Evolutionary conservation across 2,797 vertebrate species (phyloP), one percentile per base, ranked within the genome.

Genomic region (Ispidina picta): DNA sequence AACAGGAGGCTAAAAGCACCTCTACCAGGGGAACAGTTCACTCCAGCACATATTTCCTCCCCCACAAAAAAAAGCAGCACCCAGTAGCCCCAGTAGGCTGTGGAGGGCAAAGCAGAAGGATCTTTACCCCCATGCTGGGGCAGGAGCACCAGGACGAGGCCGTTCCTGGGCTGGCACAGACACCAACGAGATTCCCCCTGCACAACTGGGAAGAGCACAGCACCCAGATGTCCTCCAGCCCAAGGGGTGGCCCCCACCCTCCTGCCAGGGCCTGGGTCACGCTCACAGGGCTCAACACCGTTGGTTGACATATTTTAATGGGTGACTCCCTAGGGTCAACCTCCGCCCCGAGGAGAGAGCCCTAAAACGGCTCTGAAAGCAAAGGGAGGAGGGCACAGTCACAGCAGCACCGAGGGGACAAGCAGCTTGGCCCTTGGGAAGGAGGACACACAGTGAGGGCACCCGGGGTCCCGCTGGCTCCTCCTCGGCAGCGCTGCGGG

Each of bases 161-260:
- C 4, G 2, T 4, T 54, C 51, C 60, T 1, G 0, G 22, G 16
- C 48, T 29, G 65, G 65, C 48, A 37, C 1, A 0, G 46, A 12
- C 2, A 0, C 49, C 5, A 44, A 11, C 8, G 17, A 4, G 12
- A 19, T 19, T 43, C 12, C 63, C 49, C 62, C 56, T 3, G 35
- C 1, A 2, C 1, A 9, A 16, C 1, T 0, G 3, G 51, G n/a
- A 72, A 31, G 3, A 20, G 8, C 22, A 7, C 31, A 73, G 55
- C 31, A 8, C 15, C 5, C 1, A 5, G 41, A 44, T 13, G 35
- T 8, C 26, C 37, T 37, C 10, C 17, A 14, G 1, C 46, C 63
- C 10, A 0, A 4, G 17, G 6, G 17, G 71, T 2, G 2, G 33
- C 39, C 46, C 51, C 26, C 31, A 12, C 62, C 43, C 43, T 54